phyloP scores from a whole-genome alignment of 53 echinoderm and acorn worm genomes.

The Crossaster papposus region DNA sequence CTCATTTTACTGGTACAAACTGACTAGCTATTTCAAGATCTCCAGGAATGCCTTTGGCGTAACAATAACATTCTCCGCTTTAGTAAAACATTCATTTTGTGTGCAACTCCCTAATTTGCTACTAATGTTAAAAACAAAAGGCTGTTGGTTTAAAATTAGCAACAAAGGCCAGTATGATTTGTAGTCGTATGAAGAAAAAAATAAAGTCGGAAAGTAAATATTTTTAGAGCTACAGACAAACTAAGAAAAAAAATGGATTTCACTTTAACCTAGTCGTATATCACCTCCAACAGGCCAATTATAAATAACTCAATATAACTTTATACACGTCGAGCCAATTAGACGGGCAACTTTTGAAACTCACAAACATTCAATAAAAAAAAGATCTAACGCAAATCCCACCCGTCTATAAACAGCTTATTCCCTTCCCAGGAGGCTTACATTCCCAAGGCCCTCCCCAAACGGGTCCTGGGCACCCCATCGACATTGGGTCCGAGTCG shows the following conservation, averaged over 20 bases:
- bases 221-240: too few species aligned
- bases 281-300: not conserved
- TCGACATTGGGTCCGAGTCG: not conserved
- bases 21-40: too few species aligned
- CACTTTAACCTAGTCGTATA: not conserved
- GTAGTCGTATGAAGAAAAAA: too few species aligned
- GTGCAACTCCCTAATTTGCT: not conserved
- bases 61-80: not conserved
- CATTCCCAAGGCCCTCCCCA: constrained; percentile 6
- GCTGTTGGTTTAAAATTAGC: too few species aligned
- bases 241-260: not conserved
- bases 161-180: too few species aligned
- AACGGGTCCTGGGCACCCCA: not conserved
- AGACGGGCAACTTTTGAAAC: not conserved
- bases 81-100: not conserved
- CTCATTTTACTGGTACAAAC: too few species aligned
- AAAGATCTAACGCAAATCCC: constrained; percentile 1
- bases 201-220: too few species aligned
- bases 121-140: too few species aligned
- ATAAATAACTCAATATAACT: constrained; percentile 34
- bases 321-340: constrained; percentile 3
- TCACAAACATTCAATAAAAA: not conserved
- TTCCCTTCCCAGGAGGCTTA: not conserved
- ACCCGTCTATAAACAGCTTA: constrained; percentile 14
- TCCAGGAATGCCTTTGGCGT: too few species aligned